Evolutionary conservation across 2,797 vertebrate genomes (phyloP), one percentile per base, ranked within the genome.

Genomic region (Geotrypetes seraphini): DNA sequence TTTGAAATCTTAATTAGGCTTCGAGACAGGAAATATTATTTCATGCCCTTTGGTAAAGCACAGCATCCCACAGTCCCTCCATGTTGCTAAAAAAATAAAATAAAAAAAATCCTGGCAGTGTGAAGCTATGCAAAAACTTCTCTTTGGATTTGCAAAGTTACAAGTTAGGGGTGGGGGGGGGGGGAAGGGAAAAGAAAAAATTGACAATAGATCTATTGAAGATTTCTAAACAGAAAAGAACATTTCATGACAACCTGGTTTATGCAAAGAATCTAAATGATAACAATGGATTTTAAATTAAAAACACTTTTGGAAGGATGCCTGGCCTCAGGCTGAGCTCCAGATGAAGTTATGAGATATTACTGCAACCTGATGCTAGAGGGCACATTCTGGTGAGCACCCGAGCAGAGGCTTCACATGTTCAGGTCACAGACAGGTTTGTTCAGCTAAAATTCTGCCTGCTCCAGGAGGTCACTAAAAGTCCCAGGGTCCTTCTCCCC

Each of bases 11-110:
- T 36, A 46, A 47, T 57, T 41, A 59, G 13, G 22, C 32, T 32
- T 43, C 43, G 5, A 45, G 36, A 63, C 54, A 54, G 59, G 57
- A 53, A 63, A 51, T n/a, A 7, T 26, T 24, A 53, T 41, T 31
- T 12, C n/a, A n/a, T n/a, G n/a, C n/a, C n/a, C 50, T 39, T 35
- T 41, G 36, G 37, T 22, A 5, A 37, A 5, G 25, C 1, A 0
- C 16, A n/a, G 21, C 17, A 25, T 13, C 6, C 19, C 12, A 44
- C 32, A 8, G 19, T 38, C 50, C 28, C 38, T 8, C 49, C 26
- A n/a, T 43, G 1, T 2, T 12, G 3, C 23, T 15, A 10, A 0
- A 2, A n/a, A n/a, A n/a, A n/a, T n/a, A n/a, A n/a, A n/a, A n/a
- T n/a, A n/a, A n/a, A n/a, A n/a, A n/a, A n/a, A 16, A 36, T n/a